These are phyloP conservation scores for Dicaeum eximium DNA, from an alignment of 2,113 vertebrate species.

Conservation along the genomic window DNA sequence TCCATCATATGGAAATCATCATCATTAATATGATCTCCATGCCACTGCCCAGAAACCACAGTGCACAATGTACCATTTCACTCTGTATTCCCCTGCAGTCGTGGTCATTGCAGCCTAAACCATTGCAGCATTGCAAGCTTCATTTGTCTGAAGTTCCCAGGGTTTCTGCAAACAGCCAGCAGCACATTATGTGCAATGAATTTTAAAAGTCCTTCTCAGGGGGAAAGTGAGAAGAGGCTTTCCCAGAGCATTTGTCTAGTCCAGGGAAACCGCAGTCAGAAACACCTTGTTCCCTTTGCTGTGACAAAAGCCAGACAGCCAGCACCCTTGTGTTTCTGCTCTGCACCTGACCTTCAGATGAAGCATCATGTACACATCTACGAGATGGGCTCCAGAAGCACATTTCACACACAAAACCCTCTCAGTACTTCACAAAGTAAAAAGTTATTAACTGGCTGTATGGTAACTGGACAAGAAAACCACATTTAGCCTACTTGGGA, in stretches of 20 bases:
- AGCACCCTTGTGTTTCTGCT: not conserved
- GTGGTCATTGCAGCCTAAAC: not conserved
- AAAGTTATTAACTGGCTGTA: not conserved
- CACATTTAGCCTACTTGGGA: not conserved
- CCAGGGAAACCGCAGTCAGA: not conserved
- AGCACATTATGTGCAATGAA: not conserved
- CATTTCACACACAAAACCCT: not conserved
- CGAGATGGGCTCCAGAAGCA: not conserved
- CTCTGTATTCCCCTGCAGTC: not conserved
- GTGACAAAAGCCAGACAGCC: not conserved
- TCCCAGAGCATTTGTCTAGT: not conserved
- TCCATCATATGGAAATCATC: too few species aligned
- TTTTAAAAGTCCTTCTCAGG: slow-evolving; percentile 14
- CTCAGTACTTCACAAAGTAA: not conserved
- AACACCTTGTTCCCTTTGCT: not conserved
- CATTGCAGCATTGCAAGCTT: not conserved
- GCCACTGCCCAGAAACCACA: not conserved
- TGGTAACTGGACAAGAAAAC: not conserved
- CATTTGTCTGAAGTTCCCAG: slow-evolving; percentile 1
- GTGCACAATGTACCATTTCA: not conserved
- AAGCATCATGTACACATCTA: not conserved
- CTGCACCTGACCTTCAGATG: not conserved
- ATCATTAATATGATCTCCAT: not conserved
- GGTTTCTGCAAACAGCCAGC: slow-evolving; percentile 23
- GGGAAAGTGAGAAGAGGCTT: not conserved